Evolutionary conservation across 2,113 vertebrate species (phyloP).

Genomic region (Columba janthina): DNA sequence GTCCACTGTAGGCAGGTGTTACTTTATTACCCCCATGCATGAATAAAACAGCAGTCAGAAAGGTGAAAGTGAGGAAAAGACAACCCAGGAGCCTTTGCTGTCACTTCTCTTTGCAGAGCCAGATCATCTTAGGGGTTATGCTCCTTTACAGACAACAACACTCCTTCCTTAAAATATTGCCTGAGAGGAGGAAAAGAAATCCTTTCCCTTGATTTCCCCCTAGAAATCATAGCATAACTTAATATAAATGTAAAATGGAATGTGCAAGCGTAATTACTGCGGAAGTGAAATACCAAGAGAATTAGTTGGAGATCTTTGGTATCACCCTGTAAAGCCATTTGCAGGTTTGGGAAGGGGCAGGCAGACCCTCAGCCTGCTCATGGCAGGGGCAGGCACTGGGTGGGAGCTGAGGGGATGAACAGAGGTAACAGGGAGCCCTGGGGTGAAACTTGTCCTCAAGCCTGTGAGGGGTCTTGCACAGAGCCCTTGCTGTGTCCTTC

Average conservation of each 20-base stretch:
- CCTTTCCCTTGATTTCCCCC: not conserved
- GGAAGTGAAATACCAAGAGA: not conserved
- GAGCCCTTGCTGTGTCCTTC: not conserved
- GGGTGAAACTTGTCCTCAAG: not conserved
- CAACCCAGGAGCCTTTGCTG: not conserved
- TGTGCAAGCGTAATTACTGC: not conserved
- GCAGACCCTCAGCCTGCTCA: not conserved
- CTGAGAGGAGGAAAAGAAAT: not conserved
- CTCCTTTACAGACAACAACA: not conserved
- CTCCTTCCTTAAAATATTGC: not conserved
- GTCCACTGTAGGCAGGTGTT: not conserved
- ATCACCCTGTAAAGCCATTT: not conserved
- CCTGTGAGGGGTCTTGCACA: not conserved
- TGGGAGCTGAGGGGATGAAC: not conserved
- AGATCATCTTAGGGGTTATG: not conserved
- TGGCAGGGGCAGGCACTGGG: not conserved
- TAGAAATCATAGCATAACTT: not conserved
- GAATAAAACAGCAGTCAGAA: conserved; percentile 6
- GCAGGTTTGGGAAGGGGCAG: not conserved
- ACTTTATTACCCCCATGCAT: not conserved
- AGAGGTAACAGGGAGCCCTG: not conserved
- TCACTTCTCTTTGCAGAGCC: not conserved
- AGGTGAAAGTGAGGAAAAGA: not conserved
- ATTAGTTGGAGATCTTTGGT: not conserved
- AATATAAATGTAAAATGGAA: not conserved